phyloP scores from a whole-genome alignment of 2,888 invertebrate genomes.

The Acronicta psi region DNA sequence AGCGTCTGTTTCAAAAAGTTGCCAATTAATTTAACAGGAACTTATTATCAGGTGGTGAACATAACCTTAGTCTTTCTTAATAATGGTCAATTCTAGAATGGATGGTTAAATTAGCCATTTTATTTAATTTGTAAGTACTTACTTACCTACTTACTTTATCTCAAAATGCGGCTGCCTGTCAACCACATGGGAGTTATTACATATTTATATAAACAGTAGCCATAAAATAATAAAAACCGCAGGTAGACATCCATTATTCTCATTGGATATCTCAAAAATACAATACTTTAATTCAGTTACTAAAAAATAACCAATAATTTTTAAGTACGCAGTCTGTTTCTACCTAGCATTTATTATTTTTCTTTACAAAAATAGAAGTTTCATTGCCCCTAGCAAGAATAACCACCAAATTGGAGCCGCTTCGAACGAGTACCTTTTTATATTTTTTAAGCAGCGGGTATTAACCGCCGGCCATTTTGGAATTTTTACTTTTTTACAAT shows the following conservation, averaged over 20 bases:
- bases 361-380: conserved; percentile 55
- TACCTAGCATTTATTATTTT: conserved; percentile 46
- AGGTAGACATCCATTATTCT: conserved; percentile 6
- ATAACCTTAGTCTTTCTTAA: no score
- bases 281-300: conserved; percentile 19
- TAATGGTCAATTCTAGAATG: no score
- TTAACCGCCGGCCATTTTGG: conserved; percentile 65
- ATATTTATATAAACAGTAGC: conserved; percentile 16
- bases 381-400: conserved; percentile 64
- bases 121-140: no score
- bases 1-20: no score
- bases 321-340: conserved; percentile 20
- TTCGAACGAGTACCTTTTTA: conserved; percentile 61
- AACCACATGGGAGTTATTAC: not conserved
- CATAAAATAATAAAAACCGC: conserved; percentile 9
- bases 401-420: conserved; percentile 67
- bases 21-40: no score
- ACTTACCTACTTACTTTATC: not conserved
- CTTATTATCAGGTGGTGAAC: no score
- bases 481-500: conserved; percentile 64
- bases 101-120: no score
- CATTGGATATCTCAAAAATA: conserved; percentile 33
- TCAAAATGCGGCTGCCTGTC: no score
- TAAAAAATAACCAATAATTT: conserved; percentile 31
- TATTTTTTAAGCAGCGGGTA: conserved; percentile 57